phyloP scores from a whole-genome alignment of 2,113 vertebrate species.

The Hemicordylus capensis region DNA sequence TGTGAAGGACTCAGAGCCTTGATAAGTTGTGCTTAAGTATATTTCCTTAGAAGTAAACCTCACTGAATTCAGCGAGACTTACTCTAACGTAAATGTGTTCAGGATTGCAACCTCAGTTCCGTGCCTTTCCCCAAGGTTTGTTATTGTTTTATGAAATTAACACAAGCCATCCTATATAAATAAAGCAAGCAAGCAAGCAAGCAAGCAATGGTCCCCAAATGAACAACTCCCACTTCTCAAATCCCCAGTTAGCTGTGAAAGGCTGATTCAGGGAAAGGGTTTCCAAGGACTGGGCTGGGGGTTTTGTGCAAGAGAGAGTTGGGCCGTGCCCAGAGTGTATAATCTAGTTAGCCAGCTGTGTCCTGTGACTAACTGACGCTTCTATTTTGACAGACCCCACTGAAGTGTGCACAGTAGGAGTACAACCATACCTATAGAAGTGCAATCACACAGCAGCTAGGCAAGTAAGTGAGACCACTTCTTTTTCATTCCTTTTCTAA shows the following conservation, averaged over 20 bases:
- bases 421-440: slow-evolving; percentile 89
- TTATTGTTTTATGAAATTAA: not conserved
- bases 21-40: not conserved
- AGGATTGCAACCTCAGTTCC: not conserved
- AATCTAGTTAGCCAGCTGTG: slow-evolving; percentile 79
- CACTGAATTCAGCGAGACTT: not conserved
- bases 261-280: not conserved
- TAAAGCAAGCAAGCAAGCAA: too few relatives aligned
- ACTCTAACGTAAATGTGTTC: not conserved
- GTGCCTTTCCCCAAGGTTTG: too few relatives aligned
- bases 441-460: slow-evolving; percentile 76
- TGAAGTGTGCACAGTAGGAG: slow-evolving; percentile 84
- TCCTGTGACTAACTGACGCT: slow-evolving; percentile 81
- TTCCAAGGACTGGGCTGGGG: not conserved
- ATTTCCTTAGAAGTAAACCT: not conserved
- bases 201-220: not conserved
- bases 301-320: slow-evolving; percentile 14
- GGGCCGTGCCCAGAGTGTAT: slow-evolving; percentile 52
- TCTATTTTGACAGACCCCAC: slow-evolving; percentile 86
- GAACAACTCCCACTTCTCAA: not conserved
- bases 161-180: not conserved
- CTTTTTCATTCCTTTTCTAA: slow-evolving; percentile 35
- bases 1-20: not conserved
- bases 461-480: slow-evolving; percentile 78
- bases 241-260: not conserved